phyloP scores from a whole-genome alignment of 2,888 invertebrate genomes.

The Calliopum simillimum region DNA sequence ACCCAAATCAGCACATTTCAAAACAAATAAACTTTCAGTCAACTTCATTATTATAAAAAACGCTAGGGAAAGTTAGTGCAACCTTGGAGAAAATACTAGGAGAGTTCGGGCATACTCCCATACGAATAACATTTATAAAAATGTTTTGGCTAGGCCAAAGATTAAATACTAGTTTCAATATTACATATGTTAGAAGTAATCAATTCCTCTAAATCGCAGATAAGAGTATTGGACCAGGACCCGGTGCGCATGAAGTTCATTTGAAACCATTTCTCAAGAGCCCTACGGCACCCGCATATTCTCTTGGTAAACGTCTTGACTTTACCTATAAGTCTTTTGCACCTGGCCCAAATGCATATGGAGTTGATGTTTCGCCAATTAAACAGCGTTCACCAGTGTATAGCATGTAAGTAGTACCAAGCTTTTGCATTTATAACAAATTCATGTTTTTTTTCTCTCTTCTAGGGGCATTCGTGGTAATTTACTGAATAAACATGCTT shows the following conservation, averaged over 20 bases:
- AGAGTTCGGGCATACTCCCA: no score
- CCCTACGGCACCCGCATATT: constrained; percentile 68
- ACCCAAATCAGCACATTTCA: no score
- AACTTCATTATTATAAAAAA: no score
- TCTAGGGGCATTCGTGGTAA: constrained; percentile 55
- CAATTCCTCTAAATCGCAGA: constrained; percentile 46
- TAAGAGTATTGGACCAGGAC: constrained; percentile 59
- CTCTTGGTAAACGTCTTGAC: constrained; percentile 67
- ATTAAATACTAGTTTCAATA: no score
- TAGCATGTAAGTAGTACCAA: constrained; percentile 57
- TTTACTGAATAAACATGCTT: constrained; percentile 43
- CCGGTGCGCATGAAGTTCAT: constrained; percentile 59
- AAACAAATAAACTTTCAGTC: no score
- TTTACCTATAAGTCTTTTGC: constrained; percentile 47
- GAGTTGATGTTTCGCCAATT: constrained; percentile 49
- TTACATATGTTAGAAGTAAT: no score
- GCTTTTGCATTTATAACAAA: background rate
- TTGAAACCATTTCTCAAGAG: constrained; percentile 54
- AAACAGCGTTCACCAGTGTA: constrained; percentile 56
- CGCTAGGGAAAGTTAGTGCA: no score
- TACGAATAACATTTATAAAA: no score
- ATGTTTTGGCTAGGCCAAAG: no score
- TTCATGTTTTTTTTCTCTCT: background rate
- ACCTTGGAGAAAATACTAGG: no score
- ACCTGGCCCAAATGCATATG: constrained; percentile 63